Percentiles rank a stretch among this genome's conserved stretches.
Conservation (phyloP, 2,113 vertebrate species). For the Malurus melanocephalus region DNA sequence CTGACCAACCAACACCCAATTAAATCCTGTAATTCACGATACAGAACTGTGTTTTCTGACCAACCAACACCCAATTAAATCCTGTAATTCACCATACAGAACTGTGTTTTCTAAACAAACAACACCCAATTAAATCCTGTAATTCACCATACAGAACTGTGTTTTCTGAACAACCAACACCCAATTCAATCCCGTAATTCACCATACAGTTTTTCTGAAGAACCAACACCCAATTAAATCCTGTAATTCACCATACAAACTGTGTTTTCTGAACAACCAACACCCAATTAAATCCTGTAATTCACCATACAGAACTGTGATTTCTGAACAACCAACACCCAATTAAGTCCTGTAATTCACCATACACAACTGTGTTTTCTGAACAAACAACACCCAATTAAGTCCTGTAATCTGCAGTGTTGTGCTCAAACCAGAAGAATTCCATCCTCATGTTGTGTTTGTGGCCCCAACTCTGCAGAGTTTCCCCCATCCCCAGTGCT, state of each 20-base stretch:
- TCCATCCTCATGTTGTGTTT: neutral
- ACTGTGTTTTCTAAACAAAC: neutral
- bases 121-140: neutral
- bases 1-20: too few relatives aligned
- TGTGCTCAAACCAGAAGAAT: neutral
- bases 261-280: neutral
- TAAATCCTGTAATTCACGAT: too few relatives aligned
- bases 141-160: neutral
- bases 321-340: neutral
- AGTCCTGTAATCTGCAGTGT: neutral
- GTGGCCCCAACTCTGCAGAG: neutral
- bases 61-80: neutral
- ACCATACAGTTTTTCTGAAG: too few relatives aligned
- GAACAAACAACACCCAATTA: neutral
- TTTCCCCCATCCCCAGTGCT: accelerated
- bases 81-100: too few relatives aligned
- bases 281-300: neutral
- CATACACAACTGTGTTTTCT: neutral
- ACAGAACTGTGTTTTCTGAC: neutral
- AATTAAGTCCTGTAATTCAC: neutral
- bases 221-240: neutral
- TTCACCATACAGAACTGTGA: neutral
- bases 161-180: neutral
- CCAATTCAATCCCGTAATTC: neutral
- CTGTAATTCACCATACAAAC: neutral